Evolutionary conservation across 2,113 vertebrate genomes (phyloP), one percentile per base, ranked within the genome.

Genomic region (Epinephelus moara): DNA sequence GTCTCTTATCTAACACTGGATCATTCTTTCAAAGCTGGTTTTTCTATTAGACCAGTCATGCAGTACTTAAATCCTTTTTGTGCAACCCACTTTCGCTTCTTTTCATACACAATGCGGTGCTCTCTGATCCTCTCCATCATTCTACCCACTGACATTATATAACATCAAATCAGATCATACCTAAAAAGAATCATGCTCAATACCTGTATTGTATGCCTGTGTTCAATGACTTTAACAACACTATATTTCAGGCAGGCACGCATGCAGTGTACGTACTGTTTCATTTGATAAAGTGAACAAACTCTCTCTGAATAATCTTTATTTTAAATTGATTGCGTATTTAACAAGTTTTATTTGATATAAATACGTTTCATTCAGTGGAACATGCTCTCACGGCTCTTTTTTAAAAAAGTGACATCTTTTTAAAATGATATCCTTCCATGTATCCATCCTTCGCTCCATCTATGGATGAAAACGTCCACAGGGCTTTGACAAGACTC

Each of bases 61-160:
- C 85, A 71, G 85, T 85, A 89, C 93, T 92, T 93, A 90, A 87
- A 92, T 92, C 80, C 77, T 77, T 90, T 93, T 91, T 93, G 91
- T 90, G 60, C 89, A 85, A 76, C 89, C 91, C 91, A 94, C 93
- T 91, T 94, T 93, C 89, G 82, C 71, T 89, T 91, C 86, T 92
- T 89, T 90, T 87, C 89, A 90, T 86, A 90, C 90, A 89, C 81
- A 92, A 86, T 83, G 70, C 52, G 18, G 6, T 70, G 82, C 88
- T 88, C 90, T 81, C 75, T 89, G 90, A 88, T 93, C 86, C 90
- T 88, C 91, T 86, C 85, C 78, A 91, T 92, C 90, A 89, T 75
- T 92, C 91, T 85, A 90, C 93, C 93, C 91, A 93, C 93, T 82
- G 89, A 68, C 56, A 88, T 94, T 92, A 94, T 87, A 82, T 92